Evolutionary conservation across 2,888 invertebrate genomes (phyloP).

Genomic region (Campopleginae sp.): DNA sequence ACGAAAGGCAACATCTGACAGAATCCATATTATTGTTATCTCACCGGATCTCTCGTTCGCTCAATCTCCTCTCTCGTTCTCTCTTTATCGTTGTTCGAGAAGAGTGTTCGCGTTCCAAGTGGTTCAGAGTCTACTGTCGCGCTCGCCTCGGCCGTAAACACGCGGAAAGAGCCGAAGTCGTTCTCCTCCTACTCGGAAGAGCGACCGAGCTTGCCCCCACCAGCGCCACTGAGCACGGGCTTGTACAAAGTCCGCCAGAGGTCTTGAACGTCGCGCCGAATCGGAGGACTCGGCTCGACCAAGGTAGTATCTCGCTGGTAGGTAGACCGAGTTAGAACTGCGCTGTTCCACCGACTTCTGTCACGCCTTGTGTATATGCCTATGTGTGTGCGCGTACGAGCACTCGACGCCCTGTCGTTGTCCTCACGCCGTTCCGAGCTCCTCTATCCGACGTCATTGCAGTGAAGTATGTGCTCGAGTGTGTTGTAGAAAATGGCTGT

Average conservation of each 20-base stretch:
- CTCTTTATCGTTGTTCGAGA: neutral
- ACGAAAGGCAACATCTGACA: conserved; percentile 19
- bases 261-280: conserved; percentile 21
- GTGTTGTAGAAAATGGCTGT: conserved; percentile 83
- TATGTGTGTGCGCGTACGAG: conserved; percentile 50
- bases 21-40: conserved; percentile 4
- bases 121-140: neutral
- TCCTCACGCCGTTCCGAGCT: conserved; percentile 54
- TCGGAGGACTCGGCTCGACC: conserved; percentile 32
- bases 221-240: conserved; percentile 8
- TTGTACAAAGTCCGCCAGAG: conserved; percentile 29
- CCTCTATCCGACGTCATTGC: conserved; percentile 76
- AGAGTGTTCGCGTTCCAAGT: conserved; percentile 1
- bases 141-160: neutral
- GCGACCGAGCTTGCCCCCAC: conserved; percentile 26
- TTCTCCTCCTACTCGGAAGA: neutral
- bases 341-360: conserved; percentile 36
- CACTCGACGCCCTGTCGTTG: conserved; percentile 61
- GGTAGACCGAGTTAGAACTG: conserved; percentile 49
- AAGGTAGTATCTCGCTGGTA: conserved; percentile 49
- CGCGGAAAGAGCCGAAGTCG: conserved; percentile 11
- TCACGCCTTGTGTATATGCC: conserved; percentile 5
- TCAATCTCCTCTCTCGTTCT: neutral
- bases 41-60: neutral
- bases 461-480: conserved; percentile 83